A percentile compares a stretch with the other conserved stretches of the same genome.
These are phyloP conservation scores for Hylaeus anthracinus DNA, from an alignment of 1,140 invertebrate genomes.

Conservation along the genomic window DNA sequence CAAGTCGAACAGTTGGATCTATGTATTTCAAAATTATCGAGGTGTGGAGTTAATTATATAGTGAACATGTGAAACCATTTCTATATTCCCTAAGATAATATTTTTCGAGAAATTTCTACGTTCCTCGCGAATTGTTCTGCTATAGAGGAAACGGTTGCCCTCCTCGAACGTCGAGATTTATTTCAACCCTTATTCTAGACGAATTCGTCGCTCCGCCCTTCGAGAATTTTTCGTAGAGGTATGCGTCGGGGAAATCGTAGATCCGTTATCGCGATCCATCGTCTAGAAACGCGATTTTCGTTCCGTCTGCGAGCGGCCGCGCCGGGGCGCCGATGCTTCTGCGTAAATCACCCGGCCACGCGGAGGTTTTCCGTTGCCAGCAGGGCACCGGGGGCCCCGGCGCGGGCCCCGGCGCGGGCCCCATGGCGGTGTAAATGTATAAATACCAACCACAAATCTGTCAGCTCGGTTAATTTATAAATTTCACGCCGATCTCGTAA, in stretches of 20 bases:
- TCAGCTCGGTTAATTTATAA: conserved; percentile 75
- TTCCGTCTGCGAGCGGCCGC: conserved; percentile 19
- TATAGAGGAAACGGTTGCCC: too few species aligned
- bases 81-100: too few species aligned
- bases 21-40: too few species aligned
- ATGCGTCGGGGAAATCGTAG: background rate
- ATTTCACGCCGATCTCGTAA: conserved; percentile 76
- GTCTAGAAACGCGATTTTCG: conserved; percentile 53
- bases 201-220: too few species aligned
- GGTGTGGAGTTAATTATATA: too few species aligned
- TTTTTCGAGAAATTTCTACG: too few species aligned
- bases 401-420: conserved; percentile 50
- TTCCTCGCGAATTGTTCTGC: too few species aligned
- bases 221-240: background rate
- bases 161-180: too few species aligned
- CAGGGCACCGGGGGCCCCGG: conserved; percentile 60
- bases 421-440: conserved; percentile 69
- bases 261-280: conserved; percentile 32
- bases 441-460: conserved; percentile 76
- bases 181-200: too few species aligned
- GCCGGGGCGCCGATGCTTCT: conserved; percentile 51
- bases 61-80: too few species aligned
- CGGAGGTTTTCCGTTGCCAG: conserved; percentile 66
- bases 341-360: conserved; percentile 68
- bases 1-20: too few species aligned